A percentile compares a stretch with the other conserved stretches of the same genome.
phyloP scores from a whole-genome alignment of 2,797 vertebrate species.

The Pangasius macronema region DNA sequence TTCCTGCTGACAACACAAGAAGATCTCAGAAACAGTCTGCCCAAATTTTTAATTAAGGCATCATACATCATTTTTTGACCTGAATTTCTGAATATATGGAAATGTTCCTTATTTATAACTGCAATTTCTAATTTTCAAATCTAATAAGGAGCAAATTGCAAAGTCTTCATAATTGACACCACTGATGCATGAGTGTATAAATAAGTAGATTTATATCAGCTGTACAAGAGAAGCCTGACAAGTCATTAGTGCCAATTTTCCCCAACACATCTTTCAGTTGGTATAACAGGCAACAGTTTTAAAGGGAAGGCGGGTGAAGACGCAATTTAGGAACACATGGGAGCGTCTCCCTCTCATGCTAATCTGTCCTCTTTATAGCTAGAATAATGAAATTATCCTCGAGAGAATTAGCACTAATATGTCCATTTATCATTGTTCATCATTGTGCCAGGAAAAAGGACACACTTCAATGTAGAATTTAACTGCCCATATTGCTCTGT shows the following conservation, averaged over 20 bases:
- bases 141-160: conserved; percentile 25
- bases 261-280: conserved; percentile 29
- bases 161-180: conserved; percentile 42
- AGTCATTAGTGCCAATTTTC: conserved; percentile 52
- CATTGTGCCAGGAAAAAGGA: conserved; percentile 15
- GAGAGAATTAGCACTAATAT: conserved; percentile 50
- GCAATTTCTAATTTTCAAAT: conserved; percentile 30
- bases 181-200: conserved; percentile 50
- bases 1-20: not conserved
- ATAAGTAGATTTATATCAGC: conserved; percentile 44
- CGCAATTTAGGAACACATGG: conserved; percentile 36
- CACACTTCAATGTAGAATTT: conserved; percentile 12
- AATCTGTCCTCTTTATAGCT: conserved; percentile 50
- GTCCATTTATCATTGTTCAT: conserved; percentile 47
- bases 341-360: conserved; percentile 24
- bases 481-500: conserved; percentile 30
- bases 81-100: conserved; percentile 44
- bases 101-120: conserved; percentile 50
- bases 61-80: conserved; percentile 59
- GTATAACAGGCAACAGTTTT: not conserved
- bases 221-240: conserved; percentile 50
- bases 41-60: not conserved
- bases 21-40: not conserved
- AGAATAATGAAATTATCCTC: conserved; percentile 49
- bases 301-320: conserved; percentile 19